Evolutionary conservation across 2,797 vertebrate species (phyloP), one percentile per base, ranked within the genome.

Genomic region (Mionectes olivaceus): DNA sequence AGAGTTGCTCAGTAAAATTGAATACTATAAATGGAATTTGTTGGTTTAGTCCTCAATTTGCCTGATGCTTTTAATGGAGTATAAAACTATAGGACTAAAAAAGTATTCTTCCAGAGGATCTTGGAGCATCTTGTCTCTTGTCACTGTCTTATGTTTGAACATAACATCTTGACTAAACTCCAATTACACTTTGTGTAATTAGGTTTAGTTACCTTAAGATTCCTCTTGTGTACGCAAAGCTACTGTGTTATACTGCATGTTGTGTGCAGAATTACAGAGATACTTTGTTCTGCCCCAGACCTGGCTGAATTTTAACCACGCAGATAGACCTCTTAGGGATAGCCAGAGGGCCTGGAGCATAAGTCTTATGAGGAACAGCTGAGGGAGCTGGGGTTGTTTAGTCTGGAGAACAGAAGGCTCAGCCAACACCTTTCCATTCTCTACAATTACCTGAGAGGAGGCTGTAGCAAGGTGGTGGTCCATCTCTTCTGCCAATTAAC

Each of bases 281-380:
- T 43, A 35, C 11, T 63, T 79, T 35, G 13, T 80, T 83, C 33
- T 81, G 14, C 30, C 19, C 27, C n/a, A 84, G 17, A 63, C 21
- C n/a, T 87, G 81, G 11, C 50, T 93, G 71, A 82, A 64, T 75
- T 59, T 83, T 70, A 87, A 50, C 21, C 32, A 8, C 41, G 68
- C 39, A 63, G n/a, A 74, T 50, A 67, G 32, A 85, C 13, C 18
- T 67, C 10, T 32, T 56, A n/a, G 37, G 24, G 7, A 41, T 74
- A 46, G 56, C 15, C 10, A 33, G 37, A 49, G 15, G 25, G 2
- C 53, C 59, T 59, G 39, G 19, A 73, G 30, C 39, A 16, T 33
- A 71, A 22, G 33, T 78, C 33, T 32, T 71, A 41, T 0, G n/a
- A 65, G 25, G 6, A 59, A 4, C 0, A 0, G 2, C 59, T 78